These are phyloP conservation scores for Zoanthus sociatus DNA, from an alignment of 92 coral and sea anemone species.

Conservation along the genomic window DNA sequence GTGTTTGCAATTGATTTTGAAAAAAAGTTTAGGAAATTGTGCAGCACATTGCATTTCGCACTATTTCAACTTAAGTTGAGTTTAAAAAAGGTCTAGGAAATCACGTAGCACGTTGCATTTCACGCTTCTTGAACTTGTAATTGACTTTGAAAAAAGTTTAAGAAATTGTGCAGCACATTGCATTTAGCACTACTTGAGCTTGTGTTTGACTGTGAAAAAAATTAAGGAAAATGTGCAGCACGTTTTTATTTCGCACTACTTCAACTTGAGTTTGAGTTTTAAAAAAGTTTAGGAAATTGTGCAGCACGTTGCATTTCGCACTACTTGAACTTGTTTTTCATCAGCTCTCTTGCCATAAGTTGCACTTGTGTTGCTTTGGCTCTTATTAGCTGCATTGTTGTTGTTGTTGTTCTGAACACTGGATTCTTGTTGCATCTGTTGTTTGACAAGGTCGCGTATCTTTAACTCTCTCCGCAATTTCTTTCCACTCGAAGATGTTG, in stretches of 20 bases:
- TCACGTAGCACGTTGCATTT: slow-evolving; percentile 20
- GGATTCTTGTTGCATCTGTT: neutral
- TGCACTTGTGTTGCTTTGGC: neutral
- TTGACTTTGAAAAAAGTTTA: no score
- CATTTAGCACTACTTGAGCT: no score
- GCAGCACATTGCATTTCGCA: no score
- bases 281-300: neutral
- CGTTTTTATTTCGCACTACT: no score
- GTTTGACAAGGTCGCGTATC: slow-evolving; percentile 27
- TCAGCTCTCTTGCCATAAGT: neutral
- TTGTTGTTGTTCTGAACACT: slow-evolving; percentile 6
- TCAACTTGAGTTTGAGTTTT: neutral
- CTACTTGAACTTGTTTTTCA: neutral
- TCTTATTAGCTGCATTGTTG: no score
- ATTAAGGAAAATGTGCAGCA: no score
- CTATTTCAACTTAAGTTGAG: no score
- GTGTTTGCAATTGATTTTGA: no score
- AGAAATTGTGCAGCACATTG: no score
- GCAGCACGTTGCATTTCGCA: slow-evolving; percentile 24
- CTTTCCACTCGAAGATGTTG: slow-evolving; percentile 59
- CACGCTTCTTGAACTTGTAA: neutral
- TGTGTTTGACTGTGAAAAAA: no score
- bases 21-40: no score
- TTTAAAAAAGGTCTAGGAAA: neutral
- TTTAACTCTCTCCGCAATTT: slow-evolving; percentile 52